phyloP scores from a whole-genome alignment of 1,140 invertebrate species.

The Gryllus bimaculatus region DNA sequence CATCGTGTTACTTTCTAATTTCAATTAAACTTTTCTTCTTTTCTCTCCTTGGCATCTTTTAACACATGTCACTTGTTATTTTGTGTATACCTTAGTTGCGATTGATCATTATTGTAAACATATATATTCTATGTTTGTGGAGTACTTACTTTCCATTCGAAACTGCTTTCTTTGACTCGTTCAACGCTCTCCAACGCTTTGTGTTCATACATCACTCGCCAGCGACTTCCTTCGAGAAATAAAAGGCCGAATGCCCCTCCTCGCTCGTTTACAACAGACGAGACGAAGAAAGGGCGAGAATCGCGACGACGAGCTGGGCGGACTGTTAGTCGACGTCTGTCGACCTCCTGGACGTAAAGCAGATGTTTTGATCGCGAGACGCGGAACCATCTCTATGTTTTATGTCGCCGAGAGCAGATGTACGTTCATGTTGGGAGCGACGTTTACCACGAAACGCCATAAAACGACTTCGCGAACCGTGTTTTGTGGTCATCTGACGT shows the following conservation, averaged over 20 bases:
- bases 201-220: too few relatives aligned
- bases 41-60: too few relatives aligned
- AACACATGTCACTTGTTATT: too few relatives aligned
- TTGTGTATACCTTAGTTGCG: too few relatives aligned
- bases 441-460: background rate
- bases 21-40: too few relatives aligned
- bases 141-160: too few relatives aligned
- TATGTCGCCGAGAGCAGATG: background rate
- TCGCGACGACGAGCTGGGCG: too few relatives aligned
- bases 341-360: background rate
- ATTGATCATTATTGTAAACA: too few relatives aligned
- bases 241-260: background rate
- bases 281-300: background rate
- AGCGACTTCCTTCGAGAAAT: background rate
- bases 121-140: too few relatives aligned
- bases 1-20: too few relatives aligned
- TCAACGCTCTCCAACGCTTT: too few relatives aligned
- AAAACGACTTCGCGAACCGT: background rate
- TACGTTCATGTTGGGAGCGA: background rate
- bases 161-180: too few relatives aligned
- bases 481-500: background rate
- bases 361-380: background rate
- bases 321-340: background rate
- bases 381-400: background rate
- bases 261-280: background rate